Percentiles rank a stretch among this genome's conserved stretches.
Conservation (phyloP, 2,113 vertebrate genomes). For the Seriola rivoliana region DNA sequence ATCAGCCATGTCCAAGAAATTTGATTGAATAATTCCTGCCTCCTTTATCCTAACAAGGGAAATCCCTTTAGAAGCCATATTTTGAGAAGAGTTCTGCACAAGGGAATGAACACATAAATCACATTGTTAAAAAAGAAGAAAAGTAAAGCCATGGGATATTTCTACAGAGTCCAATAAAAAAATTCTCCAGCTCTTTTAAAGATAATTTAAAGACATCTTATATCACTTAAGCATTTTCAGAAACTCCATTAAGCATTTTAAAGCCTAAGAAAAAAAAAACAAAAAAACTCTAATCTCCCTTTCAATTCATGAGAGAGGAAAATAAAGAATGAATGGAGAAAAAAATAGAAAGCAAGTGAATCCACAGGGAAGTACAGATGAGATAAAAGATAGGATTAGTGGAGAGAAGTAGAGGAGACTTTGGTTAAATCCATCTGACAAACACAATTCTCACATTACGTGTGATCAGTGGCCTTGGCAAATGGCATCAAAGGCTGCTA, state of each 20-base stretch:
- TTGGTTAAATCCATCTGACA: slow-evolving; percentile 59
- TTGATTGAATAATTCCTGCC: not conserved
- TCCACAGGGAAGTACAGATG: slow-evolving; percentile 18
- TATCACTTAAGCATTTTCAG: not conserved
- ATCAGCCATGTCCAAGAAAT: slow-evolving; percentile 12
- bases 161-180: not conserved
- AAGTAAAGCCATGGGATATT: not conserved
- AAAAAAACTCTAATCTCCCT: slow-evolving; percentile 34
- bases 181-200: not conserved
- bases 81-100: not conserved
- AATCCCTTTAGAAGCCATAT: not conserved
- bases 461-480: slow-evolving; percentile 49
- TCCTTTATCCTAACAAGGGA: not conserved
- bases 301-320: slow-evolving; percentile 19
- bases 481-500: slow-evolving; percentile 44
- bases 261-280: not conserved
- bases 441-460: slow-evolving; percentile 54
- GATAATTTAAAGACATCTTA: slow-evolving; percentile 8
- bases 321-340: slow-evolving; percentile 44
- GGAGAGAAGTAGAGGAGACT: slow-evolving; percentile 36
- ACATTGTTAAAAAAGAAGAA: not conserved
- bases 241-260: slow-evolving; percentile 18
- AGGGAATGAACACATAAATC: not conserved
- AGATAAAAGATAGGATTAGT: slow-evolving; percentile 44
- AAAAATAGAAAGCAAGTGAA: slow-evolving; percentile 4